phyloP scores from a whole-genome alignment of 2,797 vertebrate genomes.

The Selene dorsalis region DNA sequence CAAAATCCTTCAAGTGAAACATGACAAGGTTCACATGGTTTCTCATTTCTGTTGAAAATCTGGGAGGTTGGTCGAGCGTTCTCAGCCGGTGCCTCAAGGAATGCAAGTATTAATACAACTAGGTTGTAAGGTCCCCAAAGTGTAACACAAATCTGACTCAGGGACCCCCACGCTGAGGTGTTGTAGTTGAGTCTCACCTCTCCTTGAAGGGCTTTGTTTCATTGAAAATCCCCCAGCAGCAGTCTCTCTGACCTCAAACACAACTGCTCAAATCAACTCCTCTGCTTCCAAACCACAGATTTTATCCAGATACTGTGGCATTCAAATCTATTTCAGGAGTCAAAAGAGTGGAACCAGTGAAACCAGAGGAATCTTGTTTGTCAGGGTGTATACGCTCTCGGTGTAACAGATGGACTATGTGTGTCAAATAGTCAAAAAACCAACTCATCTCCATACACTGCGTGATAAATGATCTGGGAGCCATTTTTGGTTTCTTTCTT shows the following conservation, averaged over 20 bases:
- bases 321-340: slow-evolving; percentile 19
- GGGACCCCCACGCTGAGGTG: not conserved
- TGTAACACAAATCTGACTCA: not conserved
- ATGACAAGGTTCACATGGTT: not conserved
- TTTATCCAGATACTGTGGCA: slow-evolving; percentile 20
- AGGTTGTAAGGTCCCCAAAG: not conserved
- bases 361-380: slow-evolving; percentile 16
- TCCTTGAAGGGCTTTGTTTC: not conserved
- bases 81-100: not conserved
- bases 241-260: slow-evolving; percentile 8
- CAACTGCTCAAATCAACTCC: not conserved
- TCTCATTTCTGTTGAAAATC: no score
- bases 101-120: not conserved
- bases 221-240: not conserved
- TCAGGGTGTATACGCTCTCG: not conserved
- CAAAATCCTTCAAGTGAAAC: not conserved
- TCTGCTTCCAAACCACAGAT: slow-evolving; percentile 44
- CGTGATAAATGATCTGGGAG: slow-evolving; percentile 24
- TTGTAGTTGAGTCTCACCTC: not conserved
- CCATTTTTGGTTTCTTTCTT: slow-evolving; percentile 10
- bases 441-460: slow-evolving; percentile 3
- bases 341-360: slow-evolving; percentile 9
- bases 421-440: not conserved
- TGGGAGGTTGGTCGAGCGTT: no score
- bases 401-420: not conserved